These are phyloP conservation scores for Chaetophractus vellerosus DNA, from an alignment of 2,797 vertebrate genomes.

Conservation along the genomic window DNA sequence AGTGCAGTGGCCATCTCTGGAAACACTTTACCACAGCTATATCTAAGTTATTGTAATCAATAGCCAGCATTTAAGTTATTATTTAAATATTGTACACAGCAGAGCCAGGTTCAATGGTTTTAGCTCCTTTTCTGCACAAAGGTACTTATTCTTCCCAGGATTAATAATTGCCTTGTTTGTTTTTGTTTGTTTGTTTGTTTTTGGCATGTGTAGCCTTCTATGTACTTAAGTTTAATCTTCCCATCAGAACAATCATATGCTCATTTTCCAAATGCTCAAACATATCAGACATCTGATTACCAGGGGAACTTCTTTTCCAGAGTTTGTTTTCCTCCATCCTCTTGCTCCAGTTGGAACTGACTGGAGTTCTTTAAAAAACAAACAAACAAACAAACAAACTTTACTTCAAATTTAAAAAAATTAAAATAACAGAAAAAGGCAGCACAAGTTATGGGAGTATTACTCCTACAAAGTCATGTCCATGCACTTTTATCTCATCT, in stretches of 20 bases:
- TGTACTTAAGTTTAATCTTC: neutral
- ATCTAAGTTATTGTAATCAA: conserved; percentile 4
- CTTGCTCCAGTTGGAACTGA: too few relatives aligned
- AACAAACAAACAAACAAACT: too few relatives aligned
- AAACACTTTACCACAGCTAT: neutral
- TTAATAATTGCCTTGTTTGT: neutral
- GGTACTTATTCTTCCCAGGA: neutral
- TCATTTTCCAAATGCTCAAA: neutral
- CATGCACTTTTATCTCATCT: too few relatives aligned
- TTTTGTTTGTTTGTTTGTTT: conserved; percentile 13
- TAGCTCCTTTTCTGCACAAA: neutral
- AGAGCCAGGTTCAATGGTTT: neutral
- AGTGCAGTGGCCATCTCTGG: neutral
- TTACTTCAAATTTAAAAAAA: too few relatives aligned
- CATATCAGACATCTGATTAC: neutral
- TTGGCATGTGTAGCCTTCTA: neutral
- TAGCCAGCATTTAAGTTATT: conserved; percentile 8
- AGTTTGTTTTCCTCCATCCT: neutral
- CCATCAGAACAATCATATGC: neutral
- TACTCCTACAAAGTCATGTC: too few relatives aligned
- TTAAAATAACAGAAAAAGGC: too few relatives aligned
- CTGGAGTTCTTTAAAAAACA: too few relatives aligned
- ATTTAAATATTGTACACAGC: conserved; percentile 12
- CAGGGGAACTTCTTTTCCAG: neutral
- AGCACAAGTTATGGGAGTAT: too few relatives aligned